Base-by-base conservation (phyloP, 2,888 invertebrate species). In the Idaea biselata region DNA sequence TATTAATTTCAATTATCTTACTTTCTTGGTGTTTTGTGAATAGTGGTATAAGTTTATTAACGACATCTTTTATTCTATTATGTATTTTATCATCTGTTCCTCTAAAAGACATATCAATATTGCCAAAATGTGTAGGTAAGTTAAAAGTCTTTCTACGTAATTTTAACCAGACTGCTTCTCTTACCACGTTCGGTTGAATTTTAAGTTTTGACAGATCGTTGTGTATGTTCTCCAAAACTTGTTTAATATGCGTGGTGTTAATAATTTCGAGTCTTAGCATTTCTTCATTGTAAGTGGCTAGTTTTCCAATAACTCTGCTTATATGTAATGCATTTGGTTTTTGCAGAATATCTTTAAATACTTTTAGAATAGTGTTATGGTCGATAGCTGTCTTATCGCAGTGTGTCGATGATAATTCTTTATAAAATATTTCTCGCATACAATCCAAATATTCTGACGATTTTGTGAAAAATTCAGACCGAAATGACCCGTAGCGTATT, bases 101-200 rank as follows among this genome's bases (percentile, higher is more conserved):
- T 59, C 65, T 63, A 54, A 71, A 62, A 6, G 70, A 70, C 64
- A 80, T 67, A 33, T 81, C 81, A 6, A 65, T 54, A 59, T 81
- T 79, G 1, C 81, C 82, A 66, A 81, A 81, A 5, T 66, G 64
- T 53, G 62, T 55, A 11, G 80, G 81, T 11, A 80, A 57, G 63
- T 73, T 69, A 16, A 80, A 75, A 59, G 61, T 57, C 7, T 71
- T 69, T n/a, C 59, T 57, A 58, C 67, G 44, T n/a, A 80, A 58
- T 58, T 72, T 73, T 25, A 63, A 59, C 62, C 61, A 64, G 32
- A 76, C 63, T 57, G 80, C 78, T 55, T 74, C 70, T 31, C 25
- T 71, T 32, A 78, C 60, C 7, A 67, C 69, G n/a, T 67, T 65
- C 58, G 63, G 60, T 54, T 67, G 64, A 18, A 76, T 68, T 66